These are phyloP conservation scores for Meandrusa payeni DNA, from an alignment of 2,888 invertebrate genomes.

Conservation along the genomic window DNA sequence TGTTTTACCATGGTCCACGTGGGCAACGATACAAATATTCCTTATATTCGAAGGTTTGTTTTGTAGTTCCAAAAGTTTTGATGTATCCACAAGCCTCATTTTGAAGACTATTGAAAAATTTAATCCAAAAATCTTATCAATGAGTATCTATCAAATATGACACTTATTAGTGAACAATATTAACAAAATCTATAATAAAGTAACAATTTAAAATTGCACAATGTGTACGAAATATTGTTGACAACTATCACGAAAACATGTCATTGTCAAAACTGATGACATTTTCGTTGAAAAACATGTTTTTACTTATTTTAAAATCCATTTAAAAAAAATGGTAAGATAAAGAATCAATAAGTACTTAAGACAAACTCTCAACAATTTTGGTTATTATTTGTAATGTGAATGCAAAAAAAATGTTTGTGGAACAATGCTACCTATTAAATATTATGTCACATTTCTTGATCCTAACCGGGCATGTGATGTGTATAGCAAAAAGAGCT, in stretches of 20 bases:
- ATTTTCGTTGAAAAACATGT: slow-evolving; percentile 30
- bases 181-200: slow-evolving; percentile 24
- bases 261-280: slow-evolving; percentile 25
- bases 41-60: slow-evolving; percentile 86
- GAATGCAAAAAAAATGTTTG: no score
- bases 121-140: background rate
- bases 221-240: slow-evolving; percentile 34
- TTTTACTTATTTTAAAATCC: no score
- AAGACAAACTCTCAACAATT: no score
- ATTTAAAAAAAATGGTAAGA: no score
- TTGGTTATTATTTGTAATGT: no score
- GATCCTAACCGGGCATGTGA: no score
- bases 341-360: no score
- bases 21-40: slow-evolving; percentile 98
- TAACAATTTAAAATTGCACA: slow-evolving; percentile 35
- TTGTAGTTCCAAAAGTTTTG: slow-evolving; percentile 84
- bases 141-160: background rate
- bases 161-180: slow-evolving; percentile 18
- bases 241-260: slow-evolving; percentile 28
- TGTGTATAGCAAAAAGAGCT: no score
- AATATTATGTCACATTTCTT: no score
- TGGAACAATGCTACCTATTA: no score
- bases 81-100: slow-evolving; percentile 80
- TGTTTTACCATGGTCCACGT: slow-evolving; percentile 99
- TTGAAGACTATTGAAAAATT: slow-evolving; percentile 30